phyloP scores from a whole-genome alignment of 2,797 vertebrate genomes.

The Sebastes aleutianus region DNA sequence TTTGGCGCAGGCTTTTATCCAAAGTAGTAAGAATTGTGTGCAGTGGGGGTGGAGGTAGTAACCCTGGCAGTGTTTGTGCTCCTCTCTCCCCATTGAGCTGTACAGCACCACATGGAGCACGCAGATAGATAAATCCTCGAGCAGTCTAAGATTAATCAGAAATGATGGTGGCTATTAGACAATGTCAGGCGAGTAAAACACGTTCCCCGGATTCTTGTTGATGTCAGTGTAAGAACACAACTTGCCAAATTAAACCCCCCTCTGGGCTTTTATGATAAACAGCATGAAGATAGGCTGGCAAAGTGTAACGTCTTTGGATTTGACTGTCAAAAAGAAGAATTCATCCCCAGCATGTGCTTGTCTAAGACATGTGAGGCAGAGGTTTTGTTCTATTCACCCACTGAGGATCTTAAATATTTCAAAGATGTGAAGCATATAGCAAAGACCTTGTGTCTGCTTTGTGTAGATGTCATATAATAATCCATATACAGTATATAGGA shows the following conservation, averaged over 20 bases:
- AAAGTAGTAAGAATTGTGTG: constrained; percentile 62
- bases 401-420: constrained; percentile 49
- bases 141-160: constrained; percentile 57
- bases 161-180: constrained; percentile 58
- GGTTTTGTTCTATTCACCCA: constrained; percentile 41
- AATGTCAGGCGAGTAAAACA: constrained; percentile 59
- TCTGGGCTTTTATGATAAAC: constrained; percentile 56
- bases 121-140: constrained; percentile 63
- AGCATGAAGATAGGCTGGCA: constrained; percentile 43
- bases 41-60: constrained; percentile 53
- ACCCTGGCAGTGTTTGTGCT: constrained; percentile 52
- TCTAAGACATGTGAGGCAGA: constrained; percentile 28
- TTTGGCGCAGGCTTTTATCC: constrained; percentile 59
- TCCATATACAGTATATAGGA: background rate
- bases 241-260: constrained; percentile 57
- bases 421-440: constrained; percentile 31
- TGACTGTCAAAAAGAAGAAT: constrained; percentile 52
- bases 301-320: constrained; percentile 37
- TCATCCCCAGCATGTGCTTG: constrained; percentile 33
- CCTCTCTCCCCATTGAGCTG: constrained; percentile 47
- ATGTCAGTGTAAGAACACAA: constrained; percentile 36
- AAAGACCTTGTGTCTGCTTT: background rate
- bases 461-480: constrained; percentile 1
- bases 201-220: constrained; percentile 44
- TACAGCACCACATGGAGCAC: constrained; percentile 51